Percentiles rank a stretch among this genome's conserved stretches.
phyloP scores from a whole-genome alignment of 1,140 invertebrate species.

The Trichoplusia ni region DNA sequence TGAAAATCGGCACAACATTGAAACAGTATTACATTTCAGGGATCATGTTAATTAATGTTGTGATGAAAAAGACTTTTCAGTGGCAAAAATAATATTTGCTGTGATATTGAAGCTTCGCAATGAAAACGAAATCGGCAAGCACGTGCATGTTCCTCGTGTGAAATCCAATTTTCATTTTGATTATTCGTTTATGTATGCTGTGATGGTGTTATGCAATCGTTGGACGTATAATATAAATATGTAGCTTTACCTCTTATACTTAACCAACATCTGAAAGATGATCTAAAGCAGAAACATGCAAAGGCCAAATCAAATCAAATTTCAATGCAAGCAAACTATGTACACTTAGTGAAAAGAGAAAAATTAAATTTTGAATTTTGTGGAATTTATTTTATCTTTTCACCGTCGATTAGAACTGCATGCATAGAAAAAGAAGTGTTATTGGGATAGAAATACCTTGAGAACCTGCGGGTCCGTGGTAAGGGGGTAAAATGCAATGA shows the following conservation, averaged over 20 bases:
- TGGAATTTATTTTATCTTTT: conserved; percentile 34
- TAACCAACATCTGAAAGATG: conserved; percentile 21
- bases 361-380: conserved; percentile 13
- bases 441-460: conserved; percentile 85
- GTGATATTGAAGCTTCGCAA: conserved; percentile 42
- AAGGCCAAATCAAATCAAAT: conserved; percentile 34
- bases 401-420: conserved; percentile 51
- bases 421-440: conserved; percentile 75
- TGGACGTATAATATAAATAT: conserved; percentile 14
- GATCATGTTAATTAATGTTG: conserved; percentile 27
- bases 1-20: conserved; percentile 28
- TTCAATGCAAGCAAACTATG: conserved; percentile 47
- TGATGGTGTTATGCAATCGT: conserved; percentile 25
- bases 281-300: conserved; percentile 46
- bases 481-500: conserved; percentile 78
- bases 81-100: conserved; percentile 40
- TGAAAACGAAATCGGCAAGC: conserved; percentile 39
- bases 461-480: conserved; percentile 85
- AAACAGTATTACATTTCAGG: conserved; percentile 22
- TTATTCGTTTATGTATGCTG: conserved; percentile 28
- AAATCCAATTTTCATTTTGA: conserved; percentile 26
- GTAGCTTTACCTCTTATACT: conserved; percentile 27
- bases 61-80: conserved; percentile 34
- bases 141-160: conserved; percentile 42
- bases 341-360: conserved; percentile 45